Conservation (phyloP, 2,888 invertebrate genomes). For the Hyposoter dolosus region DNA sequence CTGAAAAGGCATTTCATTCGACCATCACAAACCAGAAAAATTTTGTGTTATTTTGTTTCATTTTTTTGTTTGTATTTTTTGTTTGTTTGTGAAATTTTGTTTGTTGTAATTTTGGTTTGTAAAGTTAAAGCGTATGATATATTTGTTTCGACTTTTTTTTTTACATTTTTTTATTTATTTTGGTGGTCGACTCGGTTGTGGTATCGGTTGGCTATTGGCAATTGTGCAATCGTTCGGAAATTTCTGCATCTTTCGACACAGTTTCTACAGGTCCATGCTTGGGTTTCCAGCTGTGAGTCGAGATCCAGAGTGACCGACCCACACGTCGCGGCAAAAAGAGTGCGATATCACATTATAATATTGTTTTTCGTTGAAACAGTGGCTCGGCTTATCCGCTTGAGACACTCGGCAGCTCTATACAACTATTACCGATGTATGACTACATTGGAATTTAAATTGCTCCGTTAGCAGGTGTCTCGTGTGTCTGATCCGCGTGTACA, state of each 20-base stretch:
- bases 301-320: neutral
- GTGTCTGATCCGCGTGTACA: conserved; percentile 28
- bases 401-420: conserved; percentile 8
- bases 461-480: conserved; percentile 65
- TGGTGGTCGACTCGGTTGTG: neutral
- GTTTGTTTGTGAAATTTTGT: too few species aligned
- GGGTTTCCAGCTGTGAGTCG: neutral
- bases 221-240: conserved; percentile 53
- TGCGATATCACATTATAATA: conserved; percentile 23
- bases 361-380: conserved; percentile 48
- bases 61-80: too few species aligned
- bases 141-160: too few species aligned
- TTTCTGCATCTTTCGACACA: conserved; percentile 4
- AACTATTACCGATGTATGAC: conserved; percentile 22
- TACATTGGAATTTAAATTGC: conserved; percentile 66
- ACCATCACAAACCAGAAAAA: too few species aligned
- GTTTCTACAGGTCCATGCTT: conserved; percentile 1
- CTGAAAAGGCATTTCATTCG: too few species aligned
- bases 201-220: conserved; percentile 25
- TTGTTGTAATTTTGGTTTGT: too few species aligned
- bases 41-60: too few species aligned
- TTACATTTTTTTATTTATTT: neutral
- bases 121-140: too few species aligned
- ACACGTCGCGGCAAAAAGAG: conserved; percentile 20
- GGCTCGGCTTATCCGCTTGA: conserved; percentile 8